Conservation (phyloP, 2,797 vertebrate genomes). For the Gorsachius magnificus region DNA sequence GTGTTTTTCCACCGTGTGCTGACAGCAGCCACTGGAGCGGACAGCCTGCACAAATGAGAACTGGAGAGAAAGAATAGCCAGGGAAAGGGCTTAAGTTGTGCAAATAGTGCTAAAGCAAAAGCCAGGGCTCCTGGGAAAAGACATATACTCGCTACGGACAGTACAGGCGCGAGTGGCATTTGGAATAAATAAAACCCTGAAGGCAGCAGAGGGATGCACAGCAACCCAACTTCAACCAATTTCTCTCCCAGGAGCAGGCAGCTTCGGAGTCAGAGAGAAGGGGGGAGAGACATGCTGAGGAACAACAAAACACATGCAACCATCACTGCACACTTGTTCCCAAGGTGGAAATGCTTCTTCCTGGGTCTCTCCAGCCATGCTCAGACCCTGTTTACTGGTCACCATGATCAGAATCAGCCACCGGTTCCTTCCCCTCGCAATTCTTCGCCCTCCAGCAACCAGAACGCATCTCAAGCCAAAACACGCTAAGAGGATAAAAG, state of each 20-base stretch:
- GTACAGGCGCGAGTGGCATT: not conserved
- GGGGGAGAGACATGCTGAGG: not conserved
- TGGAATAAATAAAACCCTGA: not conserved
- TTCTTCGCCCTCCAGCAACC: not conserved
- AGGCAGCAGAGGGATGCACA: not conserved
- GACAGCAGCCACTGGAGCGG: not conserved
- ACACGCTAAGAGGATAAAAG: not conserved
- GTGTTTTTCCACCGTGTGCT: not conserved
- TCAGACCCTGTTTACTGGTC: not conserved
- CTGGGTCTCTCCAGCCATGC: not conserved
- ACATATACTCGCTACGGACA: not conserved
- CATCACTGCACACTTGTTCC: not conserved
- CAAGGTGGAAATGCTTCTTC: not conserved
- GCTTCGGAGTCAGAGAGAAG: not conserved
- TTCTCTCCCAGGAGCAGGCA: not conserved
- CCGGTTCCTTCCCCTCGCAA: not conserved
- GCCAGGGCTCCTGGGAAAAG: not conserved
- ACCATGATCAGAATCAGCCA: fast-evolving
- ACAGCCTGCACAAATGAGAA: not conserved
- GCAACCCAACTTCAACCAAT: not conserved
- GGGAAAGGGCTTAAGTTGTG: slow-evolving; percentile 1
- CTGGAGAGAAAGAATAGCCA: not conserved
- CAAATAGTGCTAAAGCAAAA: not conserved
- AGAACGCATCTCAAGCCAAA: not conserved
- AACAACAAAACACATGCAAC: not conserved